Evolutionary conservation across 2,888 invertebrate genomes (phyloP).

Genomic region (Epinotia brunnichana): DNA sequence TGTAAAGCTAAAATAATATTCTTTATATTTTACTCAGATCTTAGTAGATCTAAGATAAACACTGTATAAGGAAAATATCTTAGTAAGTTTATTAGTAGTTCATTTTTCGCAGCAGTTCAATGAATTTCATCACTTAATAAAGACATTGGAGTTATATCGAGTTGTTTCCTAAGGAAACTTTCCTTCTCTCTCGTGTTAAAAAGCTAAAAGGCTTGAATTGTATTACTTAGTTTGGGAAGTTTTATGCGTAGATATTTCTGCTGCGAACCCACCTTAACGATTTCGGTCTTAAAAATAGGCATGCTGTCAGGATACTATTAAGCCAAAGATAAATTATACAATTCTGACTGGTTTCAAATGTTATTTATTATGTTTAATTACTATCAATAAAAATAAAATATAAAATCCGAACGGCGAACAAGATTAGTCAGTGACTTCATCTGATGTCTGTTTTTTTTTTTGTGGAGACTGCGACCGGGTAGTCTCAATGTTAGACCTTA

Average conservation of each 20-base stretch:
- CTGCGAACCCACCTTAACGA: not conserved
- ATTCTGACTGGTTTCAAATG: not conserved
- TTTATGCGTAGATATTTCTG: no score
- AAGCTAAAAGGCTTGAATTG: no score
- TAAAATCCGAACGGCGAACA: not conserved
- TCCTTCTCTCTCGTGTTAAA: no score
- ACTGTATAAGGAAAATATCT: not conserved
- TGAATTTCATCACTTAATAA: no score
- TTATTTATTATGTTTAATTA: not conserved
- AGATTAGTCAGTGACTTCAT: slow-evolving; percentile 5
- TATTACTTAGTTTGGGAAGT: no score
- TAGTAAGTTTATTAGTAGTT: not conserved
- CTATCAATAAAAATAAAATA: not conserved
- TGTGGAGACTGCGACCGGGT: no score
- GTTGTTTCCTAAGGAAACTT: no score
- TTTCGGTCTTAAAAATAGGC: not conserved
- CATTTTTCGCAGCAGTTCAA: no score
- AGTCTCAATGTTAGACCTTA: no score
- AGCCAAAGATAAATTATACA: not conserved
- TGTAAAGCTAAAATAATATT: no score
- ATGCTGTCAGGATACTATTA: not conserved
- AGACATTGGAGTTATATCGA: no score
- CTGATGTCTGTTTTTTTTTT: not conserved
- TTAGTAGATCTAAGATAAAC: not conserved
- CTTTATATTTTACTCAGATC: no score